Percentiles rank a stretch among this genome's conserved stretches.
phyloP scores from a whole-genome alignment of 2,113 vertebrate genomes.

The Neolamprologus tretocephalus region DNA sequence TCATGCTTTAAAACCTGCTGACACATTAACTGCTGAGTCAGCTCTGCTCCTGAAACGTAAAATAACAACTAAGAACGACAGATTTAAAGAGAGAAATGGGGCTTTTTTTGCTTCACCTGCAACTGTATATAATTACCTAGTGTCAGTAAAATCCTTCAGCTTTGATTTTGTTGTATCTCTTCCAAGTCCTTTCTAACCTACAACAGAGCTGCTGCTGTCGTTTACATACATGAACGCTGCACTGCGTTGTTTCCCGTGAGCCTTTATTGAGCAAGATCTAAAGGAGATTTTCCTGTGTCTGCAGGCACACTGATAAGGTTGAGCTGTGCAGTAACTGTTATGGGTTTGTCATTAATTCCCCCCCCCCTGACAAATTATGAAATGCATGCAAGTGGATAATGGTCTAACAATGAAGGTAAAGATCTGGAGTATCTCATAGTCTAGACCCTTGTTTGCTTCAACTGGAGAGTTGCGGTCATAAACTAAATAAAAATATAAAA shows the following conservation, averaged over 20 bases:
- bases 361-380: not conserved
- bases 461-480: rapidly evolving
- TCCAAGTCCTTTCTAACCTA: not conserved
- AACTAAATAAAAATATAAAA: not conserved
- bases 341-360: not conserved
- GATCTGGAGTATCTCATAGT: not conserved
- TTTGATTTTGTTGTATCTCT: not conserved
- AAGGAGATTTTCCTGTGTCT: not conserved
- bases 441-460: not conserved
- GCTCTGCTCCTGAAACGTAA: not conserved
- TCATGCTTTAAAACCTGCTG: not conserved
- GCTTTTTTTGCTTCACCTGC: not conserved
- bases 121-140: not conserved
- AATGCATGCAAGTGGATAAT: not conserved
- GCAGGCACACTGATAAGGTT: not conserved
- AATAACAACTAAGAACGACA: not conserved
- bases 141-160: not conserved
- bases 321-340: not conserved
- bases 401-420: not conserved
- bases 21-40: not conserved
- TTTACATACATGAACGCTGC: not conserved
- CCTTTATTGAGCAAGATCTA: not conserved
- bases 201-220: not conserved
- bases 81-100: not conserved
- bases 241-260: not conserved